Evolutionary conservation across 2,888 invertebrate genomes (phyloP).

Genomic region (Nasonovia ribisnigri): DNA sequence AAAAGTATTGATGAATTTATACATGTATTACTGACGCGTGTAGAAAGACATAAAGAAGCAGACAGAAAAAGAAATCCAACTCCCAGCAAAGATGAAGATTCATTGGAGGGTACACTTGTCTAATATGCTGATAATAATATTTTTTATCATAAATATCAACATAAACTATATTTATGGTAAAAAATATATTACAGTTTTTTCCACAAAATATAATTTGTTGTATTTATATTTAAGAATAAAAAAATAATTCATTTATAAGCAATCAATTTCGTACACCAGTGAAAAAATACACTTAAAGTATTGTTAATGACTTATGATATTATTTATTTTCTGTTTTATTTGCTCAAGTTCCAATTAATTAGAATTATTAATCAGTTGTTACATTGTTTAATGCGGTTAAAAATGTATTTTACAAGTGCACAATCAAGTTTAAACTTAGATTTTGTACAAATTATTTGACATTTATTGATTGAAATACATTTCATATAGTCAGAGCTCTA

Average conservation of each 20-base stretch:
- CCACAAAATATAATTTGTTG: conserved; percentile 28
- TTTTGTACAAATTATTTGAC: background rate
- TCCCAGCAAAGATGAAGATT: conserved; percentile 31
- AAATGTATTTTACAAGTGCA: background rate
- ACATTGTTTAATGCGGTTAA: background rate
- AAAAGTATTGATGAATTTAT: conserved; percentile 61
- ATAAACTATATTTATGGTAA: conserved; percentile 32
- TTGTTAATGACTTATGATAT: background rate
- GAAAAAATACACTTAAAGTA: conserved; percentile 26
- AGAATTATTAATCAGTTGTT: background rate
- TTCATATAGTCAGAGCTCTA: background rate
- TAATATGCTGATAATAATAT: conserved; percentile 12
- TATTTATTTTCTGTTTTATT: conserved; percentile 18
- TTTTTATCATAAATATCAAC: conserved; percentile 45
- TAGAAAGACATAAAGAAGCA: conserved; percentile 53
- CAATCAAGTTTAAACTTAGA: background rate
- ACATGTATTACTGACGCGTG: conserved; percentile 37
- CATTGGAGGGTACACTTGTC: conserved; percentile 48
- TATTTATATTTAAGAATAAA: conserved; percentile 3
- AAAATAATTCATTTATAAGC: conserved; percentile 33
- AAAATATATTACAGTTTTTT: conserved; percentile 53
- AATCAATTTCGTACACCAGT: background rate
- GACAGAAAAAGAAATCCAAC: conserved; percentile 36
- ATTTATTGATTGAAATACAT: background rate
- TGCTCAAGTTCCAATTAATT: conserved; percentile 19